These are phyloP conservation scores for Campoplex nolae DNA, from an alignment of 2,888 invertebrate species.

Conservation along the genomic window DNA sequence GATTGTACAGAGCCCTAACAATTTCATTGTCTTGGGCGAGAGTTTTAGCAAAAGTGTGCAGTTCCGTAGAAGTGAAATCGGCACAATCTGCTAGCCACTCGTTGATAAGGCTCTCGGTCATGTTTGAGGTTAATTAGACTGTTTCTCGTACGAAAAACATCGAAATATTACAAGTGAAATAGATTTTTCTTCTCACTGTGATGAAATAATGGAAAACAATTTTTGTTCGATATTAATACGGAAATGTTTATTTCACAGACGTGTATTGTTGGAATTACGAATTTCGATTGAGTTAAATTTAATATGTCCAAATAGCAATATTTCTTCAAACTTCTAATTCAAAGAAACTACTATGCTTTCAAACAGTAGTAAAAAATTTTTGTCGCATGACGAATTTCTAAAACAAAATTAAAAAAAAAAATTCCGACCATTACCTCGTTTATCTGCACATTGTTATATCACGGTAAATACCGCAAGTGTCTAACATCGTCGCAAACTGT, in stretches of 20 bases:
- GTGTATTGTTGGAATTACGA: background rate
- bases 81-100: conserved; percentile 94
- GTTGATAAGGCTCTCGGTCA: conserved; percentile 87
- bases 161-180: conserved; percentile 45
- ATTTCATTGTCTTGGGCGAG: conserved; percentile 94
- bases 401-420: background rate
- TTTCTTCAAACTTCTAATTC: background rate
- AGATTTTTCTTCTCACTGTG: background rate
- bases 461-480: conserved; percentile 22
- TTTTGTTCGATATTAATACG: background rate
- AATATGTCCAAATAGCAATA: background rate
- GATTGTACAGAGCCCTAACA: conserved; percentile 91
- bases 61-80: conserved; percentile 90
- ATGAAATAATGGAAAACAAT: background rate
- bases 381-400: conserved; percentile 21
- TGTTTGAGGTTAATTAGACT: conserved; percentile 72
- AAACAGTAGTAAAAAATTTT: background rate
- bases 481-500: conserved; percentile 47
- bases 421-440: conserved; percentile 36
- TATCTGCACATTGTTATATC: conserved; percentile 49
- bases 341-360: background rate
- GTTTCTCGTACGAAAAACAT: conserved; percentile 9
- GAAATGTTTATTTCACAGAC: background rate
- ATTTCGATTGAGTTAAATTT: background rate
- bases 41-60: conserved; percentile 91